Evolutionary conservation across 2,113 vertebrate genomes (phyloP), one percentile per base, ranked within the genome.

Genomic region (Microtus oregoni): DNA sequence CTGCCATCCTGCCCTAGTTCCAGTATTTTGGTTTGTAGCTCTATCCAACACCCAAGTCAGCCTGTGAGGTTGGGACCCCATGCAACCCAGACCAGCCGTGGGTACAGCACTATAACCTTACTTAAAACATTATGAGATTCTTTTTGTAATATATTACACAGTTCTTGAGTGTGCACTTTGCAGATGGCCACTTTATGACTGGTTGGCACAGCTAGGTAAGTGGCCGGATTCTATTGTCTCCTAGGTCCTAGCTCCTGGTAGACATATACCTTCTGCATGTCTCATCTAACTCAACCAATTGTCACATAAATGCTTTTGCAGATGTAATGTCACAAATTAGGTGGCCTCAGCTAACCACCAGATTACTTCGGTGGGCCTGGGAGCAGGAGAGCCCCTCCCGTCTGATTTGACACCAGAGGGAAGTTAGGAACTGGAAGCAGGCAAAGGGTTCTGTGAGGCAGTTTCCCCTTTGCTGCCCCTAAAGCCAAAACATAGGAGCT

Each of bases 1-100:
- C 44, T 68, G n/a, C 14, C 1, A 19, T 24, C 28, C 30, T 58
- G 4, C 17, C 22, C 4, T 0, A 5, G 35, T 14, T 22, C 79
- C 3, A 4, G 7, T 3, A 17, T 38, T 44, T 41, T 44, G 32
- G 78, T n/a, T 35, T 81, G 50, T 22, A 20, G 10, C 7, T 24
- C 17, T n/a, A 28, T 35, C 28, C 47, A 13, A 32, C n/a, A 44
- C 55, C 55, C 20, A 61, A 83, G n/a, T 24, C 79, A 63, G 22
- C n/a, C 24, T 63, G 3, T 61, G 55, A 82, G 26, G n/a, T 13
- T 61, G n/a, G 26, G 61, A 4, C 14, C 15, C n/a, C 58, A 32
- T 19, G 8, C 26, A 65, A 30, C 26, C 38, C 28, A 19, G 82
- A 44, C 19, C 38, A 44, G 61, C 61, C 20, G 4, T 85, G 2